Base-by-base conservation (phyloP, 2,113 vertebrate genomes). In the Microtus montanus region DNA sequence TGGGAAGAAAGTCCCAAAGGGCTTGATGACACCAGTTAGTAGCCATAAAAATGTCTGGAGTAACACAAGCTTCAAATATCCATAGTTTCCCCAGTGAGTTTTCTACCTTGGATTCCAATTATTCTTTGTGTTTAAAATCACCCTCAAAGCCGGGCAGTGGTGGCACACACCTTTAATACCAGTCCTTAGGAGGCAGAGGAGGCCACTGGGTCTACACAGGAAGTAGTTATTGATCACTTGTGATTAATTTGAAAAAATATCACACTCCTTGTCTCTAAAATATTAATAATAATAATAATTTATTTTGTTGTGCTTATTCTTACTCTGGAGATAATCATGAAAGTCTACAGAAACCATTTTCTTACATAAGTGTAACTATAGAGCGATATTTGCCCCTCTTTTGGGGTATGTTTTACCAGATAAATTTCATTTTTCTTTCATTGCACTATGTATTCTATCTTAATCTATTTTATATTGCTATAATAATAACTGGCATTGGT, bases 171-270 rank as follows among this genome's bases (percentile, higher is more conserved):
- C 17, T 58, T 58, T 58, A 58, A 58, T 19, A 58, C 15, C 54
- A 58, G 54, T 58, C 19, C 54, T 58, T 19, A 58, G 54, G 54
- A 20, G 54, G 54, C 54, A 58, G 5, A 5, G 5, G 54, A 17
- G 19, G 54, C 9, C 77, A 94, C 91, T 87, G 77, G 77, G 92
- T 92, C 38, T 88, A 82, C 92, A 92, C 47, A 97, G 95, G 95
- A 96, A 97, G 87, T 93, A 91, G 66, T 85, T 96, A 73, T 94
- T 96, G 78, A 97, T 93, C 87, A 80, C 63, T 95, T 91, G 28
- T 95, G 93, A 95, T 95, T 97, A 92, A 95, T 89, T 87, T 89
- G 73, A 63, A 38, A 6, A 26, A 78, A 92, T 93, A 49, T 61
- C 58, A 96, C 61, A 97, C 94, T 93, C 52, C 22, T 93, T 82